A percentile compares a stretch with the other conserved stretches of the same genome.
Evolutionary conservation across 2,113 vertebrate species (phyloP).

Genomic region (Toxotes chatareus): DNA sequence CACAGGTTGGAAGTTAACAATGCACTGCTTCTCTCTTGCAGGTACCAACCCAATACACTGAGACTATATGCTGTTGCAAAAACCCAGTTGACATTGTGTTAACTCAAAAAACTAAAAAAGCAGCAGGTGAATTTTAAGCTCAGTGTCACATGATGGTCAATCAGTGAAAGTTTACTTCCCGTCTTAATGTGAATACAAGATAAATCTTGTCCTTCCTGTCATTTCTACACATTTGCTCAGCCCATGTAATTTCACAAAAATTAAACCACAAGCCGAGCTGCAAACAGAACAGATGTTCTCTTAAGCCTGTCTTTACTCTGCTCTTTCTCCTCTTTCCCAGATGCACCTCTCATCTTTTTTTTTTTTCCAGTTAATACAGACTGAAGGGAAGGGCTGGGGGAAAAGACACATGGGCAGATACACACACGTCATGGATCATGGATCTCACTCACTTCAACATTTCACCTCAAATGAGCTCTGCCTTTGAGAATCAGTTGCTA

Average conservation of each 20-base stretch:
- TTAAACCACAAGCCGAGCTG: background rate
- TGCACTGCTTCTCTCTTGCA: background rate
- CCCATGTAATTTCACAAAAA: background rate
- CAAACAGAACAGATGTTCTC: slow-evolving; percentile 39
- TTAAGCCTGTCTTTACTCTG: slow-evolving; percentile 25
- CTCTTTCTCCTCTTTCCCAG: background rate
- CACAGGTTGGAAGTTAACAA: slow-evolving; percentile 23
- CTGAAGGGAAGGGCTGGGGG: slow-evolving; percentile 8
- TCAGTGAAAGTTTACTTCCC: slow-evolving; percentile 8
- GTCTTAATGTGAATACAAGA: background rate
- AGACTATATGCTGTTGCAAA: background rate
- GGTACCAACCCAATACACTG: background rate
- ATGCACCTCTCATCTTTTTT: slow-evolving; percentile 1
- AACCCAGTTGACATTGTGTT: slow-evolving; percentile 11
- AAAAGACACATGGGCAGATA: slow-evolving; percentile 15
- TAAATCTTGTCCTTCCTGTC: background rate
- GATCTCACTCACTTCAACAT: slow-evolving; percentile 9
- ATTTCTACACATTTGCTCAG: background rate
- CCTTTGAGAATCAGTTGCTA: background rate
- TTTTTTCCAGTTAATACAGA: slow-evolving; percentile 10
- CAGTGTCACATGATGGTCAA: background rate
- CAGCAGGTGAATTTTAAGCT: background rate
- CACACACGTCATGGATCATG: slow-evolving; percentile 5
- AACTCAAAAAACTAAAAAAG: slow-evolving; percentile 2
- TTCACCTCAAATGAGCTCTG: slow-evolving; percentile 23